Conservation (phyloP, 1,140 invertebrate species). For the Euglossa dilemma region DNA sequence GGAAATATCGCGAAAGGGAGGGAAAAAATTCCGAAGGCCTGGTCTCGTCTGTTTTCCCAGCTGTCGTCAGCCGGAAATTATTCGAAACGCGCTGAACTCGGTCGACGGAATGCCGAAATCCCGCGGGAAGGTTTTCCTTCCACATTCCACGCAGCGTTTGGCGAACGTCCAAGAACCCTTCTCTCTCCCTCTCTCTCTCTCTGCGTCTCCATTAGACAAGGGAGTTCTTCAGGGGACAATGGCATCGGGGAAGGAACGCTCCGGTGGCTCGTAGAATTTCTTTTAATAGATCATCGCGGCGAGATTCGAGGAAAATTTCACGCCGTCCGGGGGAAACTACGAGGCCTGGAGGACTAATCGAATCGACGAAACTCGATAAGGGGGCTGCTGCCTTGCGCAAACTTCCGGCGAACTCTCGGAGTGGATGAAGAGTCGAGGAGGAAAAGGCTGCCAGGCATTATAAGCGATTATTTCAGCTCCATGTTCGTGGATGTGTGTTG, state of each 20-base stretch:
- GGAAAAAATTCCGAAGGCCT: not conserved
- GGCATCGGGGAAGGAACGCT: conserved; percentile 44
- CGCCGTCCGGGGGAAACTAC: not conserved
- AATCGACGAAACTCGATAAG: not conserved
- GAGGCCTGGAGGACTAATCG: not conserved
- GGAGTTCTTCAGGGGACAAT: conserved; percentile 57
- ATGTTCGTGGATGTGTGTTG: too few species aligned
- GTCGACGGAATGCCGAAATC: conserved; percentile 38
- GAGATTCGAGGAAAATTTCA: conserved; percentile 17
- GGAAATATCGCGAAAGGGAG: not conserved
- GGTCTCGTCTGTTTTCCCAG: not conserved
- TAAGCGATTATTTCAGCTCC: not conserved
- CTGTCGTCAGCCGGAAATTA: conserved; percentile 11
- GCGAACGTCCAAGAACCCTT: conserved; percentile 58
- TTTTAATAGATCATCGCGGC: conserved; percentile 37
- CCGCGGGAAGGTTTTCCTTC: conserved; percentile 36
- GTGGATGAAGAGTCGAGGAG: too few species aligned
- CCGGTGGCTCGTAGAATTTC: conserved; percentile 34
- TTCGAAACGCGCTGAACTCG: conserved; percentile 20
- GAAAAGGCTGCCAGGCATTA: not conserved
- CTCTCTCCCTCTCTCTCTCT: not conserved
- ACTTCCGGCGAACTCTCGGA: conserved; percentile 4
- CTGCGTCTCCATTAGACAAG: conserved; percentile 31
- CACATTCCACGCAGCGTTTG: conserved; percentile 54
- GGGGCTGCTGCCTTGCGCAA: fast-evolving